Percentiles rank a stretch among this genome's conserved stretches.
phyloP scores from a whole-genome alignment of 2,888 invertebrate species.

The Stegana nigrithorax region DNA sequence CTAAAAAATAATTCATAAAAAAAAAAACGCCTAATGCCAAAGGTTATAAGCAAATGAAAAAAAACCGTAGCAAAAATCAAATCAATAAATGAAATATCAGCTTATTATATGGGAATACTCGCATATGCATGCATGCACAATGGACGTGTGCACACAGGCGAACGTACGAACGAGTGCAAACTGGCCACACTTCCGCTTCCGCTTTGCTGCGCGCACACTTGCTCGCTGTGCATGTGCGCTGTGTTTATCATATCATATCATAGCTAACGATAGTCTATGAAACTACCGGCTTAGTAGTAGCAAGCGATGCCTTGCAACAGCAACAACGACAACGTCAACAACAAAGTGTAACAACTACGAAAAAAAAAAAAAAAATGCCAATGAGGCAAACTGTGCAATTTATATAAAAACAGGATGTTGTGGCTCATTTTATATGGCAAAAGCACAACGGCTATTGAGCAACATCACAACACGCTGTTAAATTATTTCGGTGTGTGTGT shows the following conservation, averaged over 20 bases:
- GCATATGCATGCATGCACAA: conserved; percentile 21
- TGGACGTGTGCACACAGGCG: background rate
- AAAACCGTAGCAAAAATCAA: conserved; percentile 28
- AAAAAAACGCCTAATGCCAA: no score
- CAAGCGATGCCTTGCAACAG: background rate
- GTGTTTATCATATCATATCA: background rate
- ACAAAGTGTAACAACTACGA: background rate
- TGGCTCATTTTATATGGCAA: conserved; percentile 11
- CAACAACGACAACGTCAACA: background rate
- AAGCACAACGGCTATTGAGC: no score
- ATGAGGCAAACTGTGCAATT: conserved; percentile 44
- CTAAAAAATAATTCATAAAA: background rate
- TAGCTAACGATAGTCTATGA: conserved; percentile 35
- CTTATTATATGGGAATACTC: conserved; percentile 41
- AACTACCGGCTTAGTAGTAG: conserved; percentile 45
- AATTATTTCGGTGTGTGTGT: background rate
- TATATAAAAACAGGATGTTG: conserved; percentile 46
- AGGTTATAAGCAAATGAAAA: no score
- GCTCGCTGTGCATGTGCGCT: background rate
- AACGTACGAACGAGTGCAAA: conserved; percentile 47
- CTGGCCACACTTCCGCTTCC: conserved; percentile 64
- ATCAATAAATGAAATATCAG: conserved; percentile 56
- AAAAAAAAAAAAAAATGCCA: conserved; percentile 15
- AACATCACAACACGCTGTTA: no score
- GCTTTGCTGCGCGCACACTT: conserved; percentile 32